phyloP scores from a whole-genome alignment of 2,113 vertebrate species.

The Corydoras sp. region DNA sequence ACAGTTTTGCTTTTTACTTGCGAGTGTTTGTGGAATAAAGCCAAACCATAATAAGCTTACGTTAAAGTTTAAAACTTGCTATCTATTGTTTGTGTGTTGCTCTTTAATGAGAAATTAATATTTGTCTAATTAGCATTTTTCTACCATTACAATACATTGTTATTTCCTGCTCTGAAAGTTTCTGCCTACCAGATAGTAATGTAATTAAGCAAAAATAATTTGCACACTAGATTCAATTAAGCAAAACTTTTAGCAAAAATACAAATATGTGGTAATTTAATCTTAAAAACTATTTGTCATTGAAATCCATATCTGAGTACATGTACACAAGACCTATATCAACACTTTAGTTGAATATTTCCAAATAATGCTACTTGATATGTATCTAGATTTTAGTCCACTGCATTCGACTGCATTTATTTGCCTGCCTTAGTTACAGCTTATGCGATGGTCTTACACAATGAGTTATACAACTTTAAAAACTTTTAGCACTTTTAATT shows the following conservation, averaged over 20 bases:
- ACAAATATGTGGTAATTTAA: not conserved
- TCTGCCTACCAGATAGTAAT: constrained; percentile 39
- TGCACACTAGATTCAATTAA: constrained; percentile 27
- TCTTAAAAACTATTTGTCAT: no score
- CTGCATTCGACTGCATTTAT: no score
- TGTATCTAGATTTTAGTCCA: no score
- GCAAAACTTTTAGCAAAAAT: constrained; percentile 18
- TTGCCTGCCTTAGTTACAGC: no score
- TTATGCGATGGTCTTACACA: no score
- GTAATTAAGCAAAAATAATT: constrained; percentile 40
- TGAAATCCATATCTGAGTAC: no score
- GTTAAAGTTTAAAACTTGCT: constrained; percentile 35
- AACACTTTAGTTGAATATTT: no score
- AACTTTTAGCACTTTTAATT: no score
- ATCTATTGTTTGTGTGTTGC: constrained; percentile 30
- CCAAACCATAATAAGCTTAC: not conserved
- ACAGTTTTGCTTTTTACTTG: constrained; percentile 2
- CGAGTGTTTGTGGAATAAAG: constrained; percentile 12
- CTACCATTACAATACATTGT: constrained; percentile 19
- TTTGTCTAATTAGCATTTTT: constrained; percentile 42
- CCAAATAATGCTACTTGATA: no score
- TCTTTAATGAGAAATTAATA: constrained; percentile 38
- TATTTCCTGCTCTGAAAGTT: constrained; percentile 29
- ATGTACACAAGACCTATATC: no score
- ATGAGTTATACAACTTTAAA: no score